A percentile compares a stretch with the other conserved stretches of the same genome.
phyloP scores from a whole-genome alignment of 1,140 invertebrate species.

The Trypoxylus dichotomus region DNA sequence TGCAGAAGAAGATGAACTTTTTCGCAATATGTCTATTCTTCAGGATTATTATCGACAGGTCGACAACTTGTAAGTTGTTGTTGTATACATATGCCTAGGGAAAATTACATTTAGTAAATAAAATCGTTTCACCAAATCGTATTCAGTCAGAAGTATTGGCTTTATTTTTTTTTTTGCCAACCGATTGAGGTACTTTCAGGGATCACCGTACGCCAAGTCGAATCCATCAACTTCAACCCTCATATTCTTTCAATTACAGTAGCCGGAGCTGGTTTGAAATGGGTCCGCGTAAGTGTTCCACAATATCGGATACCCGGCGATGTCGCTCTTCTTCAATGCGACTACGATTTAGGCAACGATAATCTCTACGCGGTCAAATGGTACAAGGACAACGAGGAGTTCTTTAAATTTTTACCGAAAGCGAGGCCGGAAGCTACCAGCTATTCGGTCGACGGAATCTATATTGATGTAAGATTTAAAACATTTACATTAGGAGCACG shows the following conservation, averaged over 20 bases:
- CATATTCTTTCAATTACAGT: not conserved
- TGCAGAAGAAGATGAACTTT: not conserved
- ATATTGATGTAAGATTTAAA: constrained; percentile 61
- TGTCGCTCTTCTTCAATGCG: constrained; percentile 70
- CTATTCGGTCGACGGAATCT: constrained; percentile 71
- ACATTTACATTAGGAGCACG: too few relatives aligned
- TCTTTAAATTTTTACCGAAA: constrained; percentile 77
- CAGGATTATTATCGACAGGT: not conserved
- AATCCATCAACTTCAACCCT: too few relatives aligned
- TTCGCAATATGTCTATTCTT: not conserved
- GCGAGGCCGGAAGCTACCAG: constrained; percentile 63
- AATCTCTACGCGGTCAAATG: constrained; percentile 79
- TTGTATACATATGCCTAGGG: too few relatives aligned
- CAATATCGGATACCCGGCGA: constrained; percentile 71
- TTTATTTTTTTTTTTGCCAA: too few relatives aligned
- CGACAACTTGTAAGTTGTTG: not conserved
- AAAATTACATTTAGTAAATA: too few relatives aligned
- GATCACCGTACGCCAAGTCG: too few relatives aligned
- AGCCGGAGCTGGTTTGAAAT: constrained; percentile 40
- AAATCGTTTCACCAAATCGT: too few relatives aligned
- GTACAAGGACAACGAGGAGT: constrained; percentile 88
- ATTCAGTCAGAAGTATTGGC: too few relatives aligned
- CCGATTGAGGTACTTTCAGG: too few relatives aligned
- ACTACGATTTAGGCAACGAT: constrained; percentile 72
- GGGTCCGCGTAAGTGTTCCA: constrained; percentile 69